Percentiles rank a stretch among this genome's conserved stretches.
Conservation (phyloP, 2,888 invertebrate species). For the Seladonia tumulorum region DNA sequence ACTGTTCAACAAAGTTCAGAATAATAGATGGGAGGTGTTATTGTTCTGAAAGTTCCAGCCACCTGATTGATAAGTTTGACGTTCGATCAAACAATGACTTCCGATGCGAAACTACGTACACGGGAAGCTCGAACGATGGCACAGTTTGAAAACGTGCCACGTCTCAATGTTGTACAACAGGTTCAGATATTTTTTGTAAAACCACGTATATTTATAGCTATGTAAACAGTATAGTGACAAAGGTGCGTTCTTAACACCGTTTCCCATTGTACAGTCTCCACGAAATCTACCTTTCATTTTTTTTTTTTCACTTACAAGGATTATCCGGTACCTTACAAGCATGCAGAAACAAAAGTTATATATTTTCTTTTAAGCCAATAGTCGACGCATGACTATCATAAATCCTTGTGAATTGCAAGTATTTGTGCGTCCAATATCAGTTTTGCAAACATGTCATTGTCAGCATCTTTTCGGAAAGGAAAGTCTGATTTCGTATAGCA, state of each 20-base stretch:
- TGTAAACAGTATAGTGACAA: conserved; percentile 41
- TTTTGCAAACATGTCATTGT: background rate
- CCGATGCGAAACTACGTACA: background rate
- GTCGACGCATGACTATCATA: background rate
- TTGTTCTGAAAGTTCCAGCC: background rate
- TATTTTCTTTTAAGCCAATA: background rate
- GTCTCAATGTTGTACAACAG: background rate
- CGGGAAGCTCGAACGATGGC: background rate
- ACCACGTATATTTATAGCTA: conserved; percentile 19
- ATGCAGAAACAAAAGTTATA: background rate
- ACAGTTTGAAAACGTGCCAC: background rate
- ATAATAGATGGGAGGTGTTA: background rate
- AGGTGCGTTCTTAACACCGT: conserved; percentile 46
- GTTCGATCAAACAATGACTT: conserved; percentile 1
- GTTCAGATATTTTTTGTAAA: conserved; percentile 1
- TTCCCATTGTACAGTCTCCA: conserved; percentile 45
- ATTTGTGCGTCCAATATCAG: conserved; percentile 5
- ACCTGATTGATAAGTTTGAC: conserved; percentile 9
- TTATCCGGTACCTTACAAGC: background rate
- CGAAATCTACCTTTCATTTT: conserved; percentile 35
- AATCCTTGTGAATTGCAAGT: background rate
- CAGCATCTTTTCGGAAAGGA: background rate
- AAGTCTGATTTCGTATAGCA: background rate
- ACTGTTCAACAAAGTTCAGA: background rate
- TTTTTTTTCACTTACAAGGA: conserved; percentile 51